Base-by-base conservation (phyloP, 2,797 vertebrate genomes). In the Amblyopsis hoosieri region DNA sequence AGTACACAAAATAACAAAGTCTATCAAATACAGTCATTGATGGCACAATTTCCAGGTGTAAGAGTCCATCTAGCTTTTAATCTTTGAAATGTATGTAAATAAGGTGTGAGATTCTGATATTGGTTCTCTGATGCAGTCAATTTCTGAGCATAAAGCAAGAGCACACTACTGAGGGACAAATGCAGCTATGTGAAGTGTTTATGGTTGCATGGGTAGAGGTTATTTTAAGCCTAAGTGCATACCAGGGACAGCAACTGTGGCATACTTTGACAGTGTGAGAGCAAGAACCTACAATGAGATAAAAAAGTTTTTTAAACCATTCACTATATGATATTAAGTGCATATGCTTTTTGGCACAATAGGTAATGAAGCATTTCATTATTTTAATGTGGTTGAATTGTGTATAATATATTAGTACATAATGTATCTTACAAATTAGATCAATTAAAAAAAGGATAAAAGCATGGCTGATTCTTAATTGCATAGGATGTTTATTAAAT, bases 401-500 rank as follows among this genome's bases (percentile, higher is more conserved):
- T 11, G 31, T 42, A 9, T 56, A 45, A 12, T 37, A 23, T 19
- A 13, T 3, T 3, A 56, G 48, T 12, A 54, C 1, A 57, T 19
- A 23, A 23, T 29, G 7, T 19, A 42, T 14, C 51, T 45, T 31
- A 10, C 15, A 19, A 53, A 53, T 52, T 37, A 65, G 3, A 12
- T 14, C 13, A 50, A 64, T 10, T 37, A 31, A n/a, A 48, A 13
- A 42, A 69, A 54, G 33, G 10, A 15, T 49, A 14, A 62, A 23
- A 2, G 46, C 45, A n/a, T 3, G 37, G 37, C 1, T 42, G 0
- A 11, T 9, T 49, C 5, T 70, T 80, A 70, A 23, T 91, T 93
- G 91, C 92, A 93, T 92, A 92, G 87, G 64, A 82, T 69, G 69
- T 92, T 92, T 91, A 91, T 91, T 91, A 23, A 78, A 74, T 64